Base-by-base conservation (phyloP, 2,113 vertebrate species). In the Malaclemys terrapin region DNA sequence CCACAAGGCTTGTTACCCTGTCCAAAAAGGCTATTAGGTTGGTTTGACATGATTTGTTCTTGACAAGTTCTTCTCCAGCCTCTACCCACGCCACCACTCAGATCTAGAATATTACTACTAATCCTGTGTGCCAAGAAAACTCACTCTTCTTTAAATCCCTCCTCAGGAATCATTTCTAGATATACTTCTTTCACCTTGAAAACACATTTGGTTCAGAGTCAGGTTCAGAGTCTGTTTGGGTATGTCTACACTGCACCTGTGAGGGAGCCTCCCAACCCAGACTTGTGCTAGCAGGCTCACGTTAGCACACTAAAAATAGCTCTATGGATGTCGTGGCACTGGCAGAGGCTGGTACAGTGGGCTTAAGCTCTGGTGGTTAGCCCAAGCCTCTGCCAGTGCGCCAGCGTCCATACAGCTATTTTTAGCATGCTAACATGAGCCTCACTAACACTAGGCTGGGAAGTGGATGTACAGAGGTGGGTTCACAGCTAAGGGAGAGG, bases 1-100 rank as follows among this genome's bases (percentile, higher is more conserved):
- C 17, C 56, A 57, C 25, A 57, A 57, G 24, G 5, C 56, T 57
- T 27, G 24, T 57, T 27, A 27, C 25, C 56, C 56, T 57, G 56
- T 57, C 20, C 27, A 57, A 57, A 27, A 57, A 11, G 10, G 25
- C 25, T 57, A 27, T 57, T 57, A 57, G 4, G 10, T 57, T 25
- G 56, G 9, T 57, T 35, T 69, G 62, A 10, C 6, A 14, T 8
- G 29, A 82, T 17, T 54, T 0, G 0, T 0, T 1, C 13, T 7
- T 12, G 1, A 17, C 8, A 69, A 31, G 4, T 24, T 25, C n/a
- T 42, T 38, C n/a, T 38, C 69, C n/a, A 72, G 20, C 14, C 80
- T 53, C 52, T 38, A 27, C 72, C 62, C 13, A 10, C 5, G 17
- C 10, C 62, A 88, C 25, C 38, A 47, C 29, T 85, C 72, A 50